Conservation (phyloP, 2,888 invertebrate genomes). For the Schizotus pectinicornis region DNA sequence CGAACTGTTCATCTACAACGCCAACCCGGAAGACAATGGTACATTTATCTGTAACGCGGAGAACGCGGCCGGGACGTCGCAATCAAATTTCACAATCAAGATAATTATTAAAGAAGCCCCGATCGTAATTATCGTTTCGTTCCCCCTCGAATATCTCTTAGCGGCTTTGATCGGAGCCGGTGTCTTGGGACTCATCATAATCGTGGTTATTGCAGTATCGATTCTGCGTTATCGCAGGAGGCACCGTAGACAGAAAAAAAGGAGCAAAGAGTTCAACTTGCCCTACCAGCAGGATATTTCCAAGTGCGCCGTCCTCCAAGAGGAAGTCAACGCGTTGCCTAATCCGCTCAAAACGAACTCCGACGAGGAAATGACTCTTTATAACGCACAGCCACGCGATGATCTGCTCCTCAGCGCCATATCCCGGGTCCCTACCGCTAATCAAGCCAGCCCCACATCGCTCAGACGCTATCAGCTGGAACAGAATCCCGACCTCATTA, state of each 20-base stretch:
- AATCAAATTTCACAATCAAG: slow-evolving; percentile 82
- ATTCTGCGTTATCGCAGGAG: slow-evolving; percentile 8
- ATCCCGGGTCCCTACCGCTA: slow-evolving; percentile 49
- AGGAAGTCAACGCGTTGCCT: slow-evolving; percentile 37
- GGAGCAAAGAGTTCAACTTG: slow-evolving; percentile 60
- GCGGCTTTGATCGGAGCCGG: slow-evolving; percentile 70
- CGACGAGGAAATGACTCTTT: slow-evolving; percentile 18
- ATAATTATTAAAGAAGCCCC: slow-evolving; percentile 78
- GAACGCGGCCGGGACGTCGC: slow-evolving; percentile 79
- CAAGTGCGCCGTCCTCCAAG: slow-evolving; percentile 14
- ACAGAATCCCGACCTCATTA: slow-evolving; percentile 79
- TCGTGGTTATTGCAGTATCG: slow-evolving; percentile 70
- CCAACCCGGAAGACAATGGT: slow-evolving; percentile 81
- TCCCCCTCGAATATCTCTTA: slow-evolving; percentile 73
- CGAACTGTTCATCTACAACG: slow-evolving; percentile 79
- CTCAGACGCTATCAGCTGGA: slow-evolving; percentile 62
- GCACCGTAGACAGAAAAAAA: slow-evolving; percentile 31
- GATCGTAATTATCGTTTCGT: slow-evolving; percentile 66
- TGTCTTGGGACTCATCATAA: slow-evolving; percentile 67
- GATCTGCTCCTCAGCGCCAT: background rate
- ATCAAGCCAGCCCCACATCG: slow-evolving; percentile 65
- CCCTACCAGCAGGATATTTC: slow-evolving; percentile 57
- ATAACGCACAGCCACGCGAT: slow-evolving; percentile 33
- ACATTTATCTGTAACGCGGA: slow-evolving; percentile 85
- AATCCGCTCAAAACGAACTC: slow-evolving; percentile 39